phyloP scores from a whole-genome alignment of 2,113 vertebrate species.

The Mobula birostris region DNA sequence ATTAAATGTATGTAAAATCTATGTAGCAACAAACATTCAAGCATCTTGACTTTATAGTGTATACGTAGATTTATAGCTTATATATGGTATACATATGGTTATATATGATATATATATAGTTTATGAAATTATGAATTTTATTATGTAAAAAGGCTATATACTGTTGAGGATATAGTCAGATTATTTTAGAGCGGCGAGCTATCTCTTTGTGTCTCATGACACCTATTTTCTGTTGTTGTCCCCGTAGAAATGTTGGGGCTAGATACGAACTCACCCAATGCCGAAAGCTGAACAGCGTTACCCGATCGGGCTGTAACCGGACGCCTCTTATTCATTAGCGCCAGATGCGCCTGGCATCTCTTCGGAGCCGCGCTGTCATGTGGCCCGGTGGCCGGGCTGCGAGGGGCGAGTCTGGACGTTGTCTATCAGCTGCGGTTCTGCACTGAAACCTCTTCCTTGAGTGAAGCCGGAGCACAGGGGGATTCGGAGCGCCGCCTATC shows the following conservation, averaged over 20 bases:
- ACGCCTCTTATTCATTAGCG: conserved; percentile 21
- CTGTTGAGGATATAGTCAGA: background rate
- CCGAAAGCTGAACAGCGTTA: background rate
- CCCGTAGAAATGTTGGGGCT: background rate
- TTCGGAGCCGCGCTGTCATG: background rate
- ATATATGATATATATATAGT: background rate
- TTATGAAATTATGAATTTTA: background rate
- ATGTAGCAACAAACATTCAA: no score
- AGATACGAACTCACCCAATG: conserved; percentile 24
- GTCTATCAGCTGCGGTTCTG: background rate
- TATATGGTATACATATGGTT: no score
- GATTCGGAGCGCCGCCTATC: conserved; percentile 13
- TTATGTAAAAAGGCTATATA: background rate
- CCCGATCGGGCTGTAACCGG: conserved; percentile 13
- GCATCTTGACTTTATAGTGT: no score
- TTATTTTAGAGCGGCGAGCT: background rate
- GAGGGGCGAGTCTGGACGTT: no score
- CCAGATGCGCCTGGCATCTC: conserved; percentile 25
- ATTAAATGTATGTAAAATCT: no score
- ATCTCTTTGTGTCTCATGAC: background rate
- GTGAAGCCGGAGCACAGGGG: background rate
- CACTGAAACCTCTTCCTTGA: no score
- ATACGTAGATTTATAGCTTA: no score
- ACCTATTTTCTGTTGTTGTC: background rate
- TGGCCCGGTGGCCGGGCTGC: background rate